phyloP scores from a whole-genome alignment of 2,888 invertebrate species.

The Lepidonotus clava region DNA sequence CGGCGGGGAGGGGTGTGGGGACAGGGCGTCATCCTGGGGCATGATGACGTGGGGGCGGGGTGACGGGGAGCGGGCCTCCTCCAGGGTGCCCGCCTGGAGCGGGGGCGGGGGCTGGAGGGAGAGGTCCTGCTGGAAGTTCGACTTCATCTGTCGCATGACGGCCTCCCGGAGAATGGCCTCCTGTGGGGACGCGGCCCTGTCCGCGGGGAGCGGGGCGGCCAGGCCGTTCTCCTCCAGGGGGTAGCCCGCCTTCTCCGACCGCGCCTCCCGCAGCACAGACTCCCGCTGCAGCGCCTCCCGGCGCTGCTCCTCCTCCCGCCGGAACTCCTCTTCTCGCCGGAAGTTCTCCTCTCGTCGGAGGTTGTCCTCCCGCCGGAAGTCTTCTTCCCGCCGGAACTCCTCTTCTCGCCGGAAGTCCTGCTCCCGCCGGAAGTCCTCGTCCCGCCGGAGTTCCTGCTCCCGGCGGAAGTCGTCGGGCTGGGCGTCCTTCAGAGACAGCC shows the following conservation, averaged over 20 bases:
- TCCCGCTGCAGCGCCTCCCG: constrained; percentile 8
- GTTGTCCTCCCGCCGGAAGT: background rate
- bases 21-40: background rate
- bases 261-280: background rate
- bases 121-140: constrained; percentile 2
- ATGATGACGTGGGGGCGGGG: background rate
- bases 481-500: background rate
- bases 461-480: background rate
- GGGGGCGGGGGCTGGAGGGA: background rate
- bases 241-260: background rate
- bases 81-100: background rate
- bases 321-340: background rate
- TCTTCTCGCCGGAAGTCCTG: background rate
- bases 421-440: background rate
- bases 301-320: background rate
- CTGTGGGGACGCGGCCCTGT: background rate
- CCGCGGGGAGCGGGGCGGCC: background rate
- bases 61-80: background rate
- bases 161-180: constrained; percentile 36
- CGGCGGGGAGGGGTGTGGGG: background rate
- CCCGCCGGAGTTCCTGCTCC: background rate
- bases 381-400: background rate
- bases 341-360: background rate
- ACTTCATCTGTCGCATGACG: constrained; percentile 31
- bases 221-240: background rate